Evolutionary conservation across 2,888 invertebrate genomes (phyloP), one percentile per base, ranked within the genome.

Genomic region (Habrosyne pyritoides): DNA sequence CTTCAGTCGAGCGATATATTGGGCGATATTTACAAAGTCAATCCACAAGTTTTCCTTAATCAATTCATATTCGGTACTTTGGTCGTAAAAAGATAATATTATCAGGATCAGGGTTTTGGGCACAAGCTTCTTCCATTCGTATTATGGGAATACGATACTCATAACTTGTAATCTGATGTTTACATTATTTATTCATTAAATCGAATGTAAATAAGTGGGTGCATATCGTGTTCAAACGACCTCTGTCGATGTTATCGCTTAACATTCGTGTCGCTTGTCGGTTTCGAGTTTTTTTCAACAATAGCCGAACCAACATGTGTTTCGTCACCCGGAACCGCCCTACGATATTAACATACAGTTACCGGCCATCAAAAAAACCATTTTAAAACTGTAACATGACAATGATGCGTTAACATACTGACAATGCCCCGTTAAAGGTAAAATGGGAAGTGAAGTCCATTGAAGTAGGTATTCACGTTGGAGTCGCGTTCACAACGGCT

Each of bases 371-470:
- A 73, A 82, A 75, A 78, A 83, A 81, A 77, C 79, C 76, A 81
- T 86, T 86, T 87, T 82, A 79, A 83, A 81, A 79, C 77, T 86
- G 83, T 86, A 86, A 89, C 88, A 87, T 83, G 83, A 90, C 89
- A 87, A 86, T 86, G 86, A 88, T 80, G 83, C 83, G 89, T 89
- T 87, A 89, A 88, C 87, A 83, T 84, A 80, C 75, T 78, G 75
- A 88, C 87, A 87, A 88, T 85, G 71, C 75, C 65, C 79, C 77
- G 84, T 85, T 86, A 85, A 81, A 81, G 78, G 79, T 75, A 68
- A 77, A 86, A 86, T 81, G 77, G 81, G 83, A 82, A 84, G 79
- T 81, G 71, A 64, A 68, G 73, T 74, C 77, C 71, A 79, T 82
- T 84, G 77, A 73, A 64, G 74, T 69, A 67, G 64, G 66, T 75